Percentiles rank a stretch among this genome's conserved stretches.
Evolutionary conservation across 2,113 vertebrate species (phyloP).

Genomic region (Lontra canadensis): DNA sequence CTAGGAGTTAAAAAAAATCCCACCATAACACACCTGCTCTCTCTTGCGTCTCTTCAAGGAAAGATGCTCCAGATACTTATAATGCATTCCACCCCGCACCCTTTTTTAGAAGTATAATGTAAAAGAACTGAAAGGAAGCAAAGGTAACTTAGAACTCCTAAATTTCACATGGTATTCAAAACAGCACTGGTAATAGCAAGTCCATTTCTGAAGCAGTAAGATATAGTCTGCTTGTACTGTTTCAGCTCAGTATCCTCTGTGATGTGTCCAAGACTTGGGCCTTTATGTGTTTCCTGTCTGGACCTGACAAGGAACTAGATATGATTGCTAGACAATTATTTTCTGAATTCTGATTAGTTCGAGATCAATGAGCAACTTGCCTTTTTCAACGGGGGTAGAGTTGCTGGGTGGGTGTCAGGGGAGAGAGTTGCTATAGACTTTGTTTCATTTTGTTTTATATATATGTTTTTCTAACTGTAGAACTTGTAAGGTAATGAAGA

Average conservation of each 20-base stretch:
- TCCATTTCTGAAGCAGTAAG: neutral
- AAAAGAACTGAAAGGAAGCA: conserved; percentile 6
- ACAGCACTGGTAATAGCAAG: neutral
- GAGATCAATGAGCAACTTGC: neutral
- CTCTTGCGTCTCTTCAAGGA: conserved; percentile 7
- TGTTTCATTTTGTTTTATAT: neutral
- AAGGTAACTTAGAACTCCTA: neutral
- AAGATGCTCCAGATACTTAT: neutral
- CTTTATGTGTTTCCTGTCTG: neutral
- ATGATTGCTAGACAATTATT: neutral
- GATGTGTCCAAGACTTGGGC: neutral
- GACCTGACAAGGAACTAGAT: neutral
- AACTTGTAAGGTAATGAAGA: neutral
- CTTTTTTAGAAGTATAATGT: neutral
- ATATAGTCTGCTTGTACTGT: neutral
- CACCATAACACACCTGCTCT: neutral
- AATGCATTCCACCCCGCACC: neutral
- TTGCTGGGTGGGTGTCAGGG: neutral
- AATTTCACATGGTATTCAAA: conserved; percentile 31
- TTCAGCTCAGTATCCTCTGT: neutral
- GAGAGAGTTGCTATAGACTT: neutral
- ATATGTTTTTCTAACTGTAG: neutral
- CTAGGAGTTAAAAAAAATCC: neutral
- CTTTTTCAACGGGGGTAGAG: neutral
- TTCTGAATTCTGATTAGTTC: neutral